Evolutionary conservation across 1,140 invertebrate species (phyloP).

Genomic region (Pemphigus obesinymphae): DNA sequence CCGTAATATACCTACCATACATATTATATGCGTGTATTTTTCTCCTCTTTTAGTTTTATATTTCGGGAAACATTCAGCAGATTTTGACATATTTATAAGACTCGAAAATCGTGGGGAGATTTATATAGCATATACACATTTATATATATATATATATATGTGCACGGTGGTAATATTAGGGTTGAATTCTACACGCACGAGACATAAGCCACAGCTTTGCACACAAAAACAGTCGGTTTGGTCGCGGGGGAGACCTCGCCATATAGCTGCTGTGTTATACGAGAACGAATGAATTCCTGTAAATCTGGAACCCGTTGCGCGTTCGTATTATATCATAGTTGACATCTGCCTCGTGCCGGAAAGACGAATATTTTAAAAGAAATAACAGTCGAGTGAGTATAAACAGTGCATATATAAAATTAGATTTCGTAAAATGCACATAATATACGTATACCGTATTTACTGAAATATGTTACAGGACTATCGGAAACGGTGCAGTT

Average conservation of each 20-base stretch:
- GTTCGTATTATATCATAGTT: slow-evolving; percentile 36
- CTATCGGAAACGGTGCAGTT: no score
- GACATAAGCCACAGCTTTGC: slow-evolving; percentile 26
- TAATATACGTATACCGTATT: no score
- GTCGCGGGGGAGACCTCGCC: slow-evolving; percentile 11
- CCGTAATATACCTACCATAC: not conserved
- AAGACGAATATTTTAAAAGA: slow-evolving; percentile 31
- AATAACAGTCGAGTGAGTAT: not conserved
- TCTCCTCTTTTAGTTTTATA: not conserved
- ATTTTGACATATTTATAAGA: slow-evolving; percentile 41
- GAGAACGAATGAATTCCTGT: slow-evolving; percentile 24
- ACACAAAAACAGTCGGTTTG: not conserved
- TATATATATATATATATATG: not conserved
- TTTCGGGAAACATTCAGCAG: slow-evolving; percentile 24
- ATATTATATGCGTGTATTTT: not conserved
- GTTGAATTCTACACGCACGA: not conserved
- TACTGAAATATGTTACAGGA: no score
- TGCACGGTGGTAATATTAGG: not conserved
- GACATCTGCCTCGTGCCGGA: slow-evolving; percentile 35
- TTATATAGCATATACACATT: not conserved
- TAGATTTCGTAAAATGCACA: slow-evolving; percentile 3
- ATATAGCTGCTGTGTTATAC: not conserved
- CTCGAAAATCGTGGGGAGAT: slow-evolving; percentile 34
- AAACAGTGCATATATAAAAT: slow-evolving; percentile 11
- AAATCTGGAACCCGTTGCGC: slow-evolving; percentile 38